phyloP scores from a whole-genome alignment of 2,888 invertebrate genomes.

The Sinohyriopsis cumingii region DNA sequence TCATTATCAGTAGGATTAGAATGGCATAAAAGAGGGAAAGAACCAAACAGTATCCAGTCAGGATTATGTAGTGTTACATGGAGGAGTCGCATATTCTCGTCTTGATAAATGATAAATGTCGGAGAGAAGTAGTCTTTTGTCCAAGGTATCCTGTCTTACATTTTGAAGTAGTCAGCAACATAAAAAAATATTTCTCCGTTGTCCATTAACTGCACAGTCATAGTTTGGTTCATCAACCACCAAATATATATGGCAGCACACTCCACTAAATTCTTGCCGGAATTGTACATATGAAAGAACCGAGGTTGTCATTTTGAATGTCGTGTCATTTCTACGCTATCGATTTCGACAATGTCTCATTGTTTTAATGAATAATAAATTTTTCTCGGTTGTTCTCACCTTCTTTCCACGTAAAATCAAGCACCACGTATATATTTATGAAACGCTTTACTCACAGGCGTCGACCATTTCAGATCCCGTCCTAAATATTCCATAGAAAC shows the following conservation, averaged over 20 bases:
- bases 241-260: conserved; percentile 25
- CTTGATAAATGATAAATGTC: conserved; percentile 25
- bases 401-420: conserved; percentile 45
- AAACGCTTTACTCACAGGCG: conserved; percentile 9
- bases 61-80: conserved; percentile 18
- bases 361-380: too few relatives aligned
- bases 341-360: too few relatives aligned
- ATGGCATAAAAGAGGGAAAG: conserved; percentile 27
- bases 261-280: neutral
- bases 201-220: conserved; percentile 30
- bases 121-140: conserved; percentile 16
- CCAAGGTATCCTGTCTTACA: conserved; percentile 22
- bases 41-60: conserved; percentile 31
- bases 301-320: too few relatives aligned
- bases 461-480: conserved; percentile 20
- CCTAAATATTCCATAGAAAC: conserved; percentile 29
- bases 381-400: conserved; percentile 27
- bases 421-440: conserved; percentile 21
- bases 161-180: conserved; percentile 15
- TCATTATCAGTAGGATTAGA: conserved; percentile 8
- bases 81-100: conserved; percentile 18
- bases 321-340: too few relatives aligned
- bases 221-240: conserved; percentile 32
- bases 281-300: too few relatives aligned
- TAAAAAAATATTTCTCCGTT: conserved; percentile 13